These are phyloP conservation scores for Caenorhabditis angaria DNA, from an alignment of 2,888 invertebrate genomes.

Conservation along the genomic window DNA sequence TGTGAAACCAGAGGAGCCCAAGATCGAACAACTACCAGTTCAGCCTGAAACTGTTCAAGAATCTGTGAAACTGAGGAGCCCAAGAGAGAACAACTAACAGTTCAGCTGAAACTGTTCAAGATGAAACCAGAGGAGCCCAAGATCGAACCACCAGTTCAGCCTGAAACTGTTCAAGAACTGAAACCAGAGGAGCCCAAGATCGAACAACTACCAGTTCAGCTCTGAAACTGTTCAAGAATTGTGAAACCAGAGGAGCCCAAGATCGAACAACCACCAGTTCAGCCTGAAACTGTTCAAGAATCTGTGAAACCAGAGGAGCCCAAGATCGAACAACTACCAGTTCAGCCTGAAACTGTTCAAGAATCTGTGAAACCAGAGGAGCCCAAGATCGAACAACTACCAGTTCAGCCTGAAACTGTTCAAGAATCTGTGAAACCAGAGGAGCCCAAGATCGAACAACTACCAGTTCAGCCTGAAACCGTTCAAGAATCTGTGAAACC, in stretches of 20 bases:
- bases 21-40: constrained; percentile 10
- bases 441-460: constrained; percentile 14
- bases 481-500: no score
- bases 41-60: constrained; percentile 11
- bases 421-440: constrained; percentile 18
- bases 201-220: constrained; percentile 12
- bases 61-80: constrained; percentile 17
- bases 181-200: constrained; percentile 6
- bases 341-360: constrained; percentile 8
- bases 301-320: constrained; percentile 18
- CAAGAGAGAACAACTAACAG: constrained; percentile 3
- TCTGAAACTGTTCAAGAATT: constrained; percentile 10
- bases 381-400: constrained; percentile 7
- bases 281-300: constrained; percentile 9
- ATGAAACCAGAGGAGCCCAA: constrained; percentile 17
- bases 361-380: constrained; percentile 27
- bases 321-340: constrained; percentile 12
- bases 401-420: constrained; percentile 11
- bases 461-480: no score
- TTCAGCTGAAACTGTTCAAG: no score
- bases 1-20: constrained; percentile 12
- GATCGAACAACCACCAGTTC: constrained; percentile 13
- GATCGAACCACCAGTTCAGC: no score
- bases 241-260: constrained; percentile 6
- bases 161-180: no score